Percentiles rank a stretch among this genome's conserved stretches.
These are phyloP conservation scores for Achlya flavicornis DNA, from an alignment of 2,888 invertebrate species.

Conservation along the genomic window DNA sequence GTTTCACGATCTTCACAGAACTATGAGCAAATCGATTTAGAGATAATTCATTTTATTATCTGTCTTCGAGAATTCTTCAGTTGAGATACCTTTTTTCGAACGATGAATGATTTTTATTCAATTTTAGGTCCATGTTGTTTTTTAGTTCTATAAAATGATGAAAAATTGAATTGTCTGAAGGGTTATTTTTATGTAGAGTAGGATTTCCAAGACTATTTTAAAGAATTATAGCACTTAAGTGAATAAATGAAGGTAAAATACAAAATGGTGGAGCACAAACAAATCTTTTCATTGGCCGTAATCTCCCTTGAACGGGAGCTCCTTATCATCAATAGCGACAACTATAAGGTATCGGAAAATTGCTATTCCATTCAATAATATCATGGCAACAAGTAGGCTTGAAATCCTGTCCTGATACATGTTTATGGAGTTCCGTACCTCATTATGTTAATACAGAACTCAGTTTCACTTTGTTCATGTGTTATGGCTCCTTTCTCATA, in stretches of 20 bases:
- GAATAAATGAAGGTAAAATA: not conserved
- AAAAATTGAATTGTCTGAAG: no score
- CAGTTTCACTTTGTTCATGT: no score
- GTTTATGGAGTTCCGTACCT: no score
- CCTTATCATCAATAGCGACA: not conserved
- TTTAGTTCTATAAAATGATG: no score
- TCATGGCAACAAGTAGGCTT: not conserved
- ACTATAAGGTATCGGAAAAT: not conserved
- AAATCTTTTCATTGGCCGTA: not conserved
- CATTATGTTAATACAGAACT: no score
- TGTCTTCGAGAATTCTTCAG: not conserved
- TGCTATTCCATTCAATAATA: not conserved
- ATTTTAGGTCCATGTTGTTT: no score
- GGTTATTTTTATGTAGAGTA: no score
- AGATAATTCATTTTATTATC: not conserved
- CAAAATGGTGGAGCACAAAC: not conserved
- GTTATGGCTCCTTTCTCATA: no score
- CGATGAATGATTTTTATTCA: no score
- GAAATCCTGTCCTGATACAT: not conserved
- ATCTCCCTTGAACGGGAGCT: not conserved
- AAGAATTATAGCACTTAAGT: no score
- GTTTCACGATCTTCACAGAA: not conserved
- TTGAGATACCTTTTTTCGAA: no score
- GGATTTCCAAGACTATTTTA: no score
- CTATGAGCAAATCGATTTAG: conserved; percentile 1